A percentile compares a stretch with the other conserved stretches of the same genome.
Evolutionary conservation across 2,113 vertebrate species (phyloP).

Genomic region (Maccullochella peelii): DNA sequence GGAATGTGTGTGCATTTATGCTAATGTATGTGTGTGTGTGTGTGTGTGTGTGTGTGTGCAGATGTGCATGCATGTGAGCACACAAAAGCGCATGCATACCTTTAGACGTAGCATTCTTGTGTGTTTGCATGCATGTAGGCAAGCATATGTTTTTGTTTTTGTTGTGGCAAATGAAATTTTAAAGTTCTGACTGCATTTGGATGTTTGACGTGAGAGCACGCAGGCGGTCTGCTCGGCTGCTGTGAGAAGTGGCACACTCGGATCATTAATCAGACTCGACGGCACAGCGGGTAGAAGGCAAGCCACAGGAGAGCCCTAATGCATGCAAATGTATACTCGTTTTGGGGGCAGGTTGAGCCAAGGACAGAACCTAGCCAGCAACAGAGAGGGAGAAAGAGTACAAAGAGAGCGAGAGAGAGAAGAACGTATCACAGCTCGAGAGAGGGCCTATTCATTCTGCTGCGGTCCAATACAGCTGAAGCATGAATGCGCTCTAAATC

Average conservation of each 20-base stretch:
- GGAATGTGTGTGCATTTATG: background rate
- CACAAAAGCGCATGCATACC: background rate
- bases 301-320: constrained; percentile 83
- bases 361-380: constrained; percentile 74
- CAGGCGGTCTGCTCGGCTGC: constrained; percentile 71
- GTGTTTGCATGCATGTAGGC: background rate
- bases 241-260: constrained; percentile 76
- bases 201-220: constrained; percentile 72
- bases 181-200: constrained; percentile 45
- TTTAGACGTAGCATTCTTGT: background rate
- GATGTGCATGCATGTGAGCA: too few species aligned
- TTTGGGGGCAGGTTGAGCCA: constrained; percentile 82
- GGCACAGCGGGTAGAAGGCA: constrained; percentile 81
- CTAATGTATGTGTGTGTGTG: background rate
- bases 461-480: constrained; percentile 30
- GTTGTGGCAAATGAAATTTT: constrained; percentile 34
- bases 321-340: constrained; percentile 85
- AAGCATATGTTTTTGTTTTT: constrained; percentile 29
- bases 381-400: constrained; percentile 32
- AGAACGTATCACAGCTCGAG: constrained; percentile 37
- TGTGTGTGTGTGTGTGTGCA: background rate
- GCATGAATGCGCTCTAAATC: constrained; percentile 53
- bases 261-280: constrained; percentile 84
- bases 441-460: constrained; percentile 38
- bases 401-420: constrained; percentile 33